These are phyloP conservation scores for Ptychoptera contaminata DNA, from an alignment of 2,888 invertebrate species.

Conservation along the genomic window DNA sequence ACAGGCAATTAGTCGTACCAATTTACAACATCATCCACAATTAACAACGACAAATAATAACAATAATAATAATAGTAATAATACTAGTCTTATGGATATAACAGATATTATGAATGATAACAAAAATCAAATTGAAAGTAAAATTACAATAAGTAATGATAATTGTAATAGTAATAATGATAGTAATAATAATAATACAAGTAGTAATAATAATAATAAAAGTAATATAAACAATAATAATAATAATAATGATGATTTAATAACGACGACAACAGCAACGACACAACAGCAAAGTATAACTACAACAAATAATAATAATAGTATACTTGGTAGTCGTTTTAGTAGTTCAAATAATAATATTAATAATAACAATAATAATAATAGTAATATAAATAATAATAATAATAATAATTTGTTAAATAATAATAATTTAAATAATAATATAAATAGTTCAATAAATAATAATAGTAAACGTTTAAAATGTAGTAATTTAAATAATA, in stretches of 20 bases:
- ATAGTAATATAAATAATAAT: conserved; percentile 2
- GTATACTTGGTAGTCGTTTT: not conserved
- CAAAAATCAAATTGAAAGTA: conserved; percentile 5
- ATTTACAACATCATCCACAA: too few species aligned
- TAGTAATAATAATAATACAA: conserved; percentile 4
- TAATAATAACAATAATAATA: conserved; percentile 5
- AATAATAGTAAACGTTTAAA: not conserved
- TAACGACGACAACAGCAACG: conserved; percentile 5
- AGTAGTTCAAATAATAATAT: conserved; percentile 1
- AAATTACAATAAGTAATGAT: conserved; percentile 4
- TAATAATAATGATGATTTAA: not conserved
- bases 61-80: too few species aligned
- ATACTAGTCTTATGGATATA: conserved; percentile 24
- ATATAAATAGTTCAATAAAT: not conserved
- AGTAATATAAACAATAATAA: conserved; percentile 3
- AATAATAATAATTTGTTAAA: not conserved
- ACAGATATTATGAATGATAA: conserved; percentile 23
- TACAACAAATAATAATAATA: conserved; percentile 12
- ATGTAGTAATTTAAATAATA: not conserved
- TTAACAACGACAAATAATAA: too few species aligned
- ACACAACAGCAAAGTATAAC: conserved; percentile 19
- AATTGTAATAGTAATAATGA: conserved; percentile 4
- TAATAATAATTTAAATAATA: conserved; percentile 1
- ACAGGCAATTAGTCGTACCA: too few species aligned
- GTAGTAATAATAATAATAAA: conserved; percentile 5